Base-by-base conservation (phyloP, 2,113 vertebrate genomes). In the Toxotes jaculatrix region DNA sequence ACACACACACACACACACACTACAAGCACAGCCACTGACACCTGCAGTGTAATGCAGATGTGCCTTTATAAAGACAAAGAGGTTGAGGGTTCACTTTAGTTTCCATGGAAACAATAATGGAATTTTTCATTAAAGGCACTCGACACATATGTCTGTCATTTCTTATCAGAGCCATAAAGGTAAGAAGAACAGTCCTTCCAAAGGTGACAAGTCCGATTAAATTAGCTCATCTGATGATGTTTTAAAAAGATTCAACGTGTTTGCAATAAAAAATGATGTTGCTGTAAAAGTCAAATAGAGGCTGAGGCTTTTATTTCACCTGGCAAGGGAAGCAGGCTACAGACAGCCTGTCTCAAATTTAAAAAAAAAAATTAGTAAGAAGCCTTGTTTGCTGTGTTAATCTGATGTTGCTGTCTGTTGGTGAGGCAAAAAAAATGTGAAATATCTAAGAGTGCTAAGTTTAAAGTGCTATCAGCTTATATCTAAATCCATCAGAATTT, bases 101-200 rank as follows among this genome's bases (percentile, higher is more conserved):
- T 87, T 81, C 87, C 81, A 88, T 85, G 83, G 87, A 73, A 88
- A 90, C 65, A 75, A 80, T 79, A 83, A 60, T 49, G 27, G 8
- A 40, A 13, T 51, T 47, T 69, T 55, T 40, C 49, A 45, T 64
- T 75, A 79, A 77, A 73, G 49, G 11, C 42, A 34, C 31, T 40
- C 7, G 11, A 77, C 42, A 72, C 31, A 61, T n/a, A 45, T 17
- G 56, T 19, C 61, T 76, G 19, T 69, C 56, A 38, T 74, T 74
- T 73, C 16, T 27, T 34, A 1, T 31, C 6, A 32, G 62, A 17
- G 32, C 6, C 42, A n/a, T 7, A 7, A 36, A 74, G 74, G 51
- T 45, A 36, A 56, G 21, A 74, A 5, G n/a, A 66, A 53, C 5
- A 2, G 36, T n/a, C n/a, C 36, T 21, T 53, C 32, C 14, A 5